Conservation (phyloP, 2,797 vertebrate genomes). For the Pangasius sanitwongsei region DNA sequence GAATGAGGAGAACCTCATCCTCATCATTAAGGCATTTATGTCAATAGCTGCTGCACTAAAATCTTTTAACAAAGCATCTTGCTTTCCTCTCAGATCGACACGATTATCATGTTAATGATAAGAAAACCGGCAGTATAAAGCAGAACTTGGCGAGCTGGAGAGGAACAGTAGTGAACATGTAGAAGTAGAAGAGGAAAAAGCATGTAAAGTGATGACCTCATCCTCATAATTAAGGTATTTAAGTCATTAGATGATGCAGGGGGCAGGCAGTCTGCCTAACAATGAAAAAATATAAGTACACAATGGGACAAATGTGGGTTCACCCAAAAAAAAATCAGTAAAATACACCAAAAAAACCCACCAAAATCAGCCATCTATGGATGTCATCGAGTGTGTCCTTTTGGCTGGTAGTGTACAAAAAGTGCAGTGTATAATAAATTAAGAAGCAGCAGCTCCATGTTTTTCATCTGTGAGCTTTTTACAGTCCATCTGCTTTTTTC, state of each 20-base stretch:
- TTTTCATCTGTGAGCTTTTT: neutral
- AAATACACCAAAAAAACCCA: neutral
- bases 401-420: neutral
- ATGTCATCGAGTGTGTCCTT: neutral
- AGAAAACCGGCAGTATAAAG: neutral
- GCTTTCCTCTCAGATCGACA: neutral
- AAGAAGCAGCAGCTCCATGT: neutral
- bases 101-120: neutral
- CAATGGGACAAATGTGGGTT: neutral
- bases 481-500: neutral
- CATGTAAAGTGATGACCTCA: neutral
- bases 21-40: neutral
- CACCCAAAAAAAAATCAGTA: neutral
- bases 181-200: neutral
- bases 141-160: neutral
- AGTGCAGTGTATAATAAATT: neutral
- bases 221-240: neutral
- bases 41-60: neutral
- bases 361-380: neutral
- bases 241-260: neutral
- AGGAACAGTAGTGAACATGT: neutral
- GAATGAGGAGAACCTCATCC: slow-evolving; percentile 19
- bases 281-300: neutral
- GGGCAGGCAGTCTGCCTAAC: neutral
- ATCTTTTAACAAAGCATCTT: neutral